These are phyloP conservation scores for Nebria ingens DNA, from an alignment of 1,140 invertebrate species.

Conservation along the genomic window DNA sequence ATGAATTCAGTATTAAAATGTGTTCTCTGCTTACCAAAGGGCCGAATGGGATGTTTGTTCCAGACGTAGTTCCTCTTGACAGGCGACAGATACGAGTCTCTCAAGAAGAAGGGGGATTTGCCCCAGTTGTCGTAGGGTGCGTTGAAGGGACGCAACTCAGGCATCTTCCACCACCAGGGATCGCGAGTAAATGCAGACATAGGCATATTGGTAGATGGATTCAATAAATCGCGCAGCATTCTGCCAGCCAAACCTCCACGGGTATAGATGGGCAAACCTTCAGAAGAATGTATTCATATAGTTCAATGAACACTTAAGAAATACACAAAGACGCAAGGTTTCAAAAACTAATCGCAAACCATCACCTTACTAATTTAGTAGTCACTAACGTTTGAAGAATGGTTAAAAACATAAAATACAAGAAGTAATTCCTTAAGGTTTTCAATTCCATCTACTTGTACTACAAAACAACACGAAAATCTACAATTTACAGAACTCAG, in stretches of 20 bases:
- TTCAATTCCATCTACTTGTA: no score
- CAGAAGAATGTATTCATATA: slow-evolving; percentile 3
- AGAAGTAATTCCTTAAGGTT: no score
- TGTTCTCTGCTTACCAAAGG: slow-evolving; percentile 57
- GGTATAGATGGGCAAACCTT: slow-evolving; percentile 58
- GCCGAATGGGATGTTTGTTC: slow-evolving; percentile 78
- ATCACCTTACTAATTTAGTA: no score
- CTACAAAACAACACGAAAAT: no score
- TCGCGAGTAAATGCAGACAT: slow-evolving; percentile 68
- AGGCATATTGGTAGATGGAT: slow-evolving; percentile 62
- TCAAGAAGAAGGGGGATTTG: slow-evolving; percentile 63
- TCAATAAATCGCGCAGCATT: slow-evolving; percentile 61
- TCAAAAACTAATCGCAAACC: no score
- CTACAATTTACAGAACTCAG: no score
- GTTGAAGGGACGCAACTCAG: slow-evolving; percentile 61
- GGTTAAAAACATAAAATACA: no score
- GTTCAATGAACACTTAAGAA: not conserved
- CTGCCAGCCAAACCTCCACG: slow-evolving; percentile 46
- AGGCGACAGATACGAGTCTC: slow-evolving; percentile 77
- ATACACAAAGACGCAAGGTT: no score
- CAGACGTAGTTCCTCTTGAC: slow-evolving; percentile 80
- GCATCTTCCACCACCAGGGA: slow-evolving; percentile 77
- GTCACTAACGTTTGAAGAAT: no score
- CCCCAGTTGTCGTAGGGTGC: slow-evolving; percentile 47
- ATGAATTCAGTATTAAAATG: no score